Percentiles rank a stretch among this genome's conserved stretches.
These are phyloP conservation scores for Mormyrops attenuatus DNA, from an alignment of 2,797 vertebrate species.

Conservation along the genomic window DNA sequence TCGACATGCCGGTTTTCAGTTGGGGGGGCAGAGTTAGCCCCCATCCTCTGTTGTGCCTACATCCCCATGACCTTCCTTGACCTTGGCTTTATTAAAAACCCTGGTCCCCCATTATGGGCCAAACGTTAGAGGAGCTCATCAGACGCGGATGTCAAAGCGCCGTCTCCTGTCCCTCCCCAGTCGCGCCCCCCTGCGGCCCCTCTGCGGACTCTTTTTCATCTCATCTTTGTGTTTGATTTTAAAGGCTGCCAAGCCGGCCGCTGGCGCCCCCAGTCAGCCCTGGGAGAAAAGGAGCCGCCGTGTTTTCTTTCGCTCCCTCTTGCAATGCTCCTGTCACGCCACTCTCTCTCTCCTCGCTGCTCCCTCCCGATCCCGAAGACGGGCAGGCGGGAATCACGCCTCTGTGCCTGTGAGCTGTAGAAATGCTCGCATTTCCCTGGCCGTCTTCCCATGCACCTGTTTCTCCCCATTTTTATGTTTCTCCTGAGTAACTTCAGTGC, in stretches of 20 bases:
- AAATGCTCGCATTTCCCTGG: neutral
- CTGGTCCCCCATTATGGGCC: neutral
- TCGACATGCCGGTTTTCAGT: neutral
- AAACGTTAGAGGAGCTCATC: neutral
- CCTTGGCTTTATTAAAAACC: neutral
- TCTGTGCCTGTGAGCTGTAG: neutral
- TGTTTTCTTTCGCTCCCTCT: neutral
- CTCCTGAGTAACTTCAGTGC: slow-evolving; percentile 12
- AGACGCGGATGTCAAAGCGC: neutral
- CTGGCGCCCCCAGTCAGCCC: neutral
- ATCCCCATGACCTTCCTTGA: neutral
- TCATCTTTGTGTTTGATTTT: neutral
- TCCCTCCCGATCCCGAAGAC: neutral
- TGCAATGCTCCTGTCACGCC: neutral
- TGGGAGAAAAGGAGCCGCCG: neutral
- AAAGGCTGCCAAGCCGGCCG: neutral
- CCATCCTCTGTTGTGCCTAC: neutral
- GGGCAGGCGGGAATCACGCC: neutral
- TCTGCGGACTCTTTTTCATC: neutral
- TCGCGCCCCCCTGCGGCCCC: neutral
- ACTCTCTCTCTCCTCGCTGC: neutral
- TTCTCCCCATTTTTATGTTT: neutral
- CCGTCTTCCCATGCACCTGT: neutral
- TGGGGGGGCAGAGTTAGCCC: neutral
- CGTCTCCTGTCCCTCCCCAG: neutral